These are phyloP conservation scores for Melanotaenia boesemani DNA, from an alignment of 2,797 vertebrate genomes.

Conservation along the genomic window DNA sequence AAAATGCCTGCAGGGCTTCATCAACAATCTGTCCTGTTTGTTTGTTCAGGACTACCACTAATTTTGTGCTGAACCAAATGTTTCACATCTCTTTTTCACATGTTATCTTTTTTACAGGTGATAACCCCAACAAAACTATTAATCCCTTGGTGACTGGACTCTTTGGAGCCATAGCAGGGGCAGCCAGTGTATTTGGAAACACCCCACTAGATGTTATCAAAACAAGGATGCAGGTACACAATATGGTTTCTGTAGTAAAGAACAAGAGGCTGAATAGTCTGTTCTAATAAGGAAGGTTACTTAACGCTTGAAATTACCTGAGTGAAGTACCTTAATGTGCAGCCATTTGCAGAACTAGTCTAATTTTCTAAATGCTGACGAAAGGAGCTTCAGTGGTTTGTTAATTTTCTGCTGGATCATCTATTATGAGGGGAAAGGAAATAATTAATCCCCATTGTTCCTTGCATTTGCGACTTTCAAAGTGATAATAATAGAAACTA, in stretches of 20 bases:
- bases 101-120: conserved; percentile 76
- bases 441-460: not conserved
- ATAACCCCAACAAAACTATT: conserved; percentile 88
- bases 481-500: not conserved
- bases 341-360: not conserved
- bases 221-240: conserved; percentile 93
- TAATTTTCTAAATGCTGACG: too few species aligned
- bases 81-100: not conserved
- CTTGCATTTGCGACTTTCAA: not conserved
- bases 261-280: not conserved
- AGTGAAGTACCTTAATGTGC: not conserved
- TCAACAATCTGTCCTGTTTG: not conserved
- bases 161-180: conserved; percentile 91
- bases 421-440: not conserved
- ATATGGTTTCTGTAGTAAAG: not conserved
- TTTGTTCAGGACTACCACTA: not conserved
- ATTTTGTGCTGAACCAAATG: not conserved
- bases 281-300: not conserved
- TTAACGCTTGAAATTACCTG: not conserved
- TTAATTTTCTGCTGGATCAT: not conserved
- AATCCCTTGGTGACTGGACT: conserved; percentile 90
- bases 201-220: conserved; percentile 96
- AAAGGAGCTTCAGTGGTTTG: not conserved
- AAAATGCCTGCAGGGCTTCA: conserved; percentile 2
- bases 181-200: conserved; percentile 96